These are phyloP conservation scores for Paradoxurus hermaphroditus DNA, from an alignment of 2,113 vertebrate genomes.

Conservation along the genomic window DNA sequence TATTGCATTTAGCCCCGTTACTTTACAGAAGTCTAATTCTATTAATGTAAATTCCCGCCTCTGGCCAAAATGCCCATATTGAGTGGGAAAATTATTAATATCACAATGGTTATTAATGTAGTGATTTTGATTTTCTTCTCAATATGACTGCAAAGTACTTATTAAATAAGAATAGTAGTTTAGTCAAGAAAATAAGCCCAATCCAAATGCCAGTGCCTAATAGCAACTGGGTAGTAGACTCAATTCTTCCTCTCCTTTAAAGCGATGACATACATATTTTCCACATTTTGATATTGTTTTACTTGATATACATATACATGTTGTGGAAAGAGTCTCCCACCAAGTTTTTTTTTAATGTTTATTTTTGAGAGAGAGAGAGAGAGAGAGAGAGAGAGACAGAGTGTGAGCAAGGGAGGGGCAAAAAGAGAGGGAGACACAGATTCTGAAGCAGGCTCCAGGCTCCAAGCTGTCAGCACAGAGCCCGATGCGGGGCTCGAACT, in stretches of 20 bases:
- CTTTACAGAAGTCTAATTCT: slow-evolving; percentile 2
- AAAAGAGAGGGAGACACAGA: no score
- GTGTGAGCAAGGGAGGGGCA: no score
- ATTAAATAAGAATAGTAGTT: slow-evolving; percentile 21
- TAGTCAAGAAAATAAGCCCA: slow-evolving; percentile 11
- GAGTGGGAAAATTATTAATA: slow-evolving; percentile 42
- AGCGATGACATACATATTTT: neutral
- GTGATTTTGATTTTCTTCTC: slow-evolving; percentile 10
- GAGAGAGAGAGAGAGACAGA: no score
- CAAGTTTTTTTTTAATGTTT: neutral
- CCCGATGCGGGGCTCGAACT: no score
- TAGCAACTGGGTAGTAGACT: neutral
- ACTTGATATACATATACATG: neutral
- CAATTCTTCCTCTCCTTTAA: slow-evolving; percentile 38
- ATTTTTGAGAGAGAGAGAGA: no score
- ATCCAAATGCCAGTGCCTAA: neutral
- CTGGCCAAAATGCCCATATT: slow-evolving; percentile 11
- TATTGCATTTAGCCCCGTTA: slow-evolving; percentile 12
- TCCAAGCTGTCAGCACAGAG: no score
- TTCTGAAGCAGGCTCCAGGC: no score
- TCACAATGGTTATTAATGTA: neutral
- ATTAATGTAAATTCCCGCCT: neutral
- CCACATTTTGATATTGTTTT: neutral
- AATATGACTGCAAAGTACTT: neutral
- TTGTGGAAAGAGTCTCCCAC: neutral